Base-by-base conservation (phyloP, 2,113 vertebrate species). In the Corythoichthys haematopterus region DNA sequence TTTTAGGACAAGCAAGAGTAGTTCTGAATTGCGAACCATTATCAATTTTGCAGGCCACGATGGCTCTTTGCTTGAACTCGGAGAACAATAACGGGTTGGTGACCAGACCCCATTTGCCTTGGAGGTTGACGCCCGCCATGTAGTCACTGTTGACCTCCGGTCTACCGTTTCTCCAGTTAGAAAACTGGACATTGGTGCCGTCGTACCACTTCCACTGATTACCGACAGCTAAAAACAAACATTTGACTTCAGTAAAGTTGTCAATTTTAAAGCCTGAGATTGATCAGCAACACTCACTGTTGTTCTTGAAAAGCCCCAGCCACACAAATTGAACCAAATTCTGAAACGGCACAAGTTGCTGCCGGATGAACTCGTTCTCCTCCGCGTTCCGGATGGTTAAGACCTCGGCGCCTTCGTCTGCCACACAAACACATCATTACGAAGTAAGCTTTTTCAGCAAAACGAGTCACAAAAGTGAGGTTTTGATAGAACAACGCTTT, bases 41-140 rank as follows among this genome's bases (percentile, higher is more conserved):
- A 84, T 98, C 96, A 0, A 98, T 91, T 88, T 99, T 98, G 87
- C 96, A 99, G 84, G 91, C 89, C 4, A 96, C 92, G 66, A 98
- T 91, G 65, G 90, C 91, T 57, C 84, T 90, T 69, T 95, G 91
- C 36, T 90, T 90, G 84, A 96, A 94, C 46, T 81, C 76, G 10
- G 74, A 0, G 84, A 89, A 84, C 0, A 80, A 43, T 2, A 1
- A 12, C 48, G 51, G 58, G 47, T 90, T 85, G 45, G 80, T 65
- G 28, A 91, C 70, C 67, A 94, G 82, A 74, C 95, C 89, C 97
- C 97, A 98, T 75, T 85, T 84, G 0, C 94, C 93, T 59, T 92
- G 87, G 4, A 82, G 55, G 67, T 75, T 87, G 79, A 99, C 86
- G 28, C 93, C 95, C 38, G 94, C 93, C 87, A 93, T 83, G 90